Evolutionary conservation across 1,140 invertebrate species (phyloP).

Genomic region (Rhysida immarginata): DNA sequence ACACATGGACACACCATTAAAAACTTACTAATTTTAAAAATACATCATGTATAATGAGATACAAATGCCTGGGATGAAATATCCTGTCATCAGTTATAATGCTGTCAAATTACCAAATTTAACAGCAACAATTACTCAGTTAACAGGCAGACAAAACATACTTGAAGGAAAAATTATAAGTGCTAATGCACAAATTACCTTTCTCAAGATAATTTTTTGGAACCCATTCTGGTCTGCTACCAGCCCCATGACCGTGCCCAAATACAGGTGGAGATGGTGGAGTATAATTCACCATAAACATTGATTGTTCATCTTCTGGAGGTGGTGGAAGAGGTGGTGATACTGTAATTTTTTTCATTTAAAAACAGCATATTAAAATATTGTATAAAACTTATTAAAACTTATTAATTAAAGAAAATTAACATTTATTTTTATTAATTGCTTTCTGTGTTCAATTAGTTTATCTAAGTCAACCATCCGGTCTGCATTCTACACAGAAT

Average conservation of each 20-base stretch:
- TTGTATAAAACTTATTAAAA: neutral
- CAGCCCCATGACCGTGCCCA: conserved; percentile 1
- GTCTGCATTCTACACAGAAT: no score
- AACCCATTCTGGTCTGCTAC: conserved; percentile 56
- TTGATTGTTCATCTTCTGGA: conserved; percentile 4
- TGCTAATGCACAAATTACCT: conserved; percentile 43
- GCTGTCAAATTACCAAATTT: no score
- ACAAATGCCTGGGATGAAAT: no score
- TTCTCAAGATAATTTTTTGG: conserved; percentile 96
- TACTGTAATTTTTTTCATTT: conserved; percentile 10
- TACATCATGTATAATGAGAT: no score
- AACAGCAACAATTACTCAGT: no score
- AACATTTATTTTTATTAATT: neutral
- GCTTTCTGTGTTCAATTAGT: no score
- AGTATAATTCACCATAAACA: conserved; percentile 15
- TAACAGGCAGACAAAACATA: no score
- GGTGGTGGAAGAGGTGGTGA: conserved; percentile 17
- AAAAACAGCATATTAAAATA: neutral
- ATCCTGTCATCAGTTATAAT: no score
- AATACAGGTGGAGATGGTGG: conserved; percentile 20
- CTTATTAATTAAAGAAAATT: neutral
- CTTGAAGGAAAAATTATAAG: no score
- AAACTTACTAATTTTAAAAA: no score
- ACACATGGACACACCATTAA: no score
- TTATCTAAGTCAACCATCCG: no score